phyloP scores from a whole-genome alignment of 2,797 vertebrate species.

The Sebastes vulpes region DNA sequence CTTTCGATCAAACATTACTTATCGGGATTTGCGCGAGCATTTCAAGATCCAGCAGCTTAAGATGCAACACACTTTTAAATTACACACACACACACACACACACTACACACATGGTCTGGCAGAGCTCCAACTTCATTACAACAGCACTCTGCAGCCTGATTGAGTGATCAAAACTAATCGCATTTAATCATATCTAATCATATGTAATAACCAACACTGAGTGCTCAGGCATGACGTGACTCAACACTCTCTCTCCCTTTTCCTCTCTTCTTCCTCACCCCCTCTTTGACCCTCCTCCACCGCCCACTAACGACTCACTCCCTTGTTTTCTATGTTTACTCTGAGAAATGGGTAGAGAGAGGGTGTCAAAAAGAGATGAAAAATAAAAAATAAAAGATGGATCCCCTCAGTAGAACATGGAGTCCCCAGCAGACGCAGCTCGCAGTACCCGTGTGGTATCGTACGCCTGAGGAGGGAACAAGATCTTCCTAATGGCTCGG shows the following conservation, averaged over 20 bases:
- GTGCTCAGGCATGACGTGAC: slow-evolving; percentile 60
- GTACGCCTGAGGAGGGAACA: slow-evolving; percentile 4
- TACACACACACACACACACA: not conserved
- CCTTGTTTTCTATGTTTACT: not conserved
- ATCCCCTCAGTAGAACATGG: not conserved
- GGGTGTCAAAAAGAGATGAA: not conserved
- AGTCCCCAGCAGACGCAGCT: not conserved
- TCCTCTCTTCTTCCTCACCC: slow-evolving; percentile 4
- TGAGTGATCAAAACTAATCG: slow-evolving; percentile 79
- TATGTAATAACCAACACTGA: slow-evolving; percentile 70
- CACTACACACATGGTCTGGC: slow-evolving; percentile 23
- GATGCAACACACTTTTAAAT: slow-evolving; percentile 3
- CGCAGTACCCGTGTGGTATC: not conserved
- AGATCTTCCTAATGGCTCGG: not conserved
- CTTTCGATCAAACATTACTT: slow-evolving; percentile 39
- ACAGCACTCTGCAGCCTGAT: slow-evolving; percentile 67
- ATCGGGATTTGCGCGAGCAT: slow-evolving; percentile 34
- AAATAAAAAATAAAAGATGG: slow-evolving; percentile 10
- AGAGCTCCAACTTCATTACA: slow-evolving; percentile 67
- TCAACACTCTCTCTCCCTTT: slow-evolving; percentile 12
- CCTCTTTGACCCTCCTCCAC: slow-evolving; percentile 28
- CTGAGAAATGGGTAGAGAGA: not conserved
- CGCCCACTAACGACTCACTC: not conserved
- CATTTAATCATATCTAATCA: slow-evolving; percentile 80
- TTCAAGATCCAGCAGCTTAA: slow-evolving; percentile 27